Evolutionary conservation across 1,140 invertebrate species (phyloP).

Genomic region (Euura lappo): DNA sequence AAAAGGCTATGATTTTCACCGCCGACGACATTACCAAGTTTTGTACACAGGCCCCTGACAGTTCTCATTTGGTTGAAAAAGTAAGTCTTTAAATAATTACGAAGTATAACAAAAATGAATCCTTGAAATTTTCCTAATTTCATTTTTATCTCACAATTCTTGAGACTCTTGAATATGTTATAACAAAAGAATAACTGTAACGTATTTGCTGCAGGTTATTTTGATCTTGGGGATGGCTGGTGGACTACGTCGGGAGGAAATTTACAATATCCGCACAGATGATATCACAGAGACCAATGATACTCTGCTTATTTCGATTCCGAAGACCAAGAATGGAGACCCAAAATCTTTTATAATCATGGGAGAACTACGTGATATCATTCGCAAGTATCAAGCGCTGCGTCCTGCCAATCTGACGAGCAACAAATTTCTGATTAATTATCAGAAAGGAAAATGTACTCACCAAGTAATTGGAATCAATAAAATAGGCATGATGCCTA

Average conservation of each 20-base stretch:
- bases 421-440: slow-evolving; percentile 25
- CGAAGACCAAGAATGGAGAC: neutral
- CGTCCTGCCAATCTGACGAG: slow-evolving; percentile 14
- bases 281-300: neutral
- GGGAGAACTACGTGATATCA: neutral
- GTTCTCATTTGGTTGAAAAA: neutral
- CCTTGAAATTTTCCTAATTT: neutral
- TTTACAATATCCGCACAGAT: neutral
- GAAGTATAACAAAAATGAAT: neutral
- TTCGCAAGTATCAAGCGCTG: slow-evolving; percentile 25
- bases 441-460: slow-evolving; percentile 17
- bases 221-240: slow-evolving; percentile 18
- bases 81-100: neutral
- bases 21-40: neutral
- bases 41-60: neutral
- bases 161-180: neutral
- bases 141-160: neutral
- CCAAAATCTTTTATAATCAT: neutral
- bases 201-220: slow-evolving; percentile 11
- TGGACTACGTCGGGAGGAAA: slow-evolving; percentile 4
- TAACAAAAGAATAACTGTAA: slow-evolving; percentile 11
- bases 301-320: slow-evolving; percentile 9
- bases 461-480: slow-evolving; percentile 26
- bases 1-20: slow-evolving; percentile 8
- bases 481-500: slow-evolving; percentile 22